phyloP scores from a whole-genome alignment of 2,888 invertebrate species.

The Agriopis leucophaearia region DNA sequence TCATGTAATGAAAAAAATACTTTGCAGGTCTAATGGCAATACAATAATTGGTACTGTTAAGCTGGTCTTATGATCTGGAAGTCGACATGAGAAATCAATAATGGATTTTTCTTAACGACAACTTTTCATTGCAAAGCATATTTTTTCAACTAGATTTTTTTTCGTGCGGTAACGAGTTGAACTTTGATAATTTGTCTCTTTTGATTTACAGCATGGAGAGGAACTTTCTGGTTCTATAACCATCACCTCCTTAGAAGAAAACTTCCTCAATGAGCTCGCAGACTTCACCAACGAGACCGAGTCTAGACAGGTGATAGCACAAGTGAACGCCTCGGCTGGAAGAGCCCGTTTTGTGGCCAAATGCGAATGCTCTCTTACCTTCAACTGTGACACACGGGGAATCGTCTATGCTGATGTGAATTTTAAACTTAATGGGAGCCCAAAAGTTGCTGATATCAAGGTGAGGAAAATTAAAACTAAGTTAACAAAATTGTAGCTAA shows the following conservation, averaged over 20 bases:
- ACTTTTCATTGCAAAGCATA: too few species aligned
- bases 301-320: constrained; percentile 56
- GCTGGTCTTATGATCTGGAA: too few species aligned
- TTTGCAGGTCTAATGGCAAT: too few species aligned
- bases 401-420: constrained; percentile 60
- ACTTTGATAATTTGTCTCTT: not conserved
- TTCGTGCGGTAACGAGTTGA: not conserved
- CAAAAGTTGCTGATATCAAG: constrained; percentile 51
- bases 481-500: too few species aligned
- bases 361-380: constrained; percentile 61
- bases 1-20: too few species aligned
- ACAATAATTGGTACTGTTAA: too few species aligned
- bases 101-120: too few species aligned
- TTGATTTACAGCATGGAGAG: constrained; percentile 60
- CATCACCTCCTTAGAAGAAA: constrained; percentile 67
- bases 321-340: constrained; percentile 55
- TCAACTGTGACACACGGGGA: constrained; percentile 58
- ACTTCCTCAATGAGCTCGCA: constrained; percentile 66
- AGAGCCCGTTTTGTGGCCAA: constrained; percentile 62
- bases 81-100: too few species aligned
- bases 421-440: constrained; percentile 58
- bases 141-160: too few species aligned
- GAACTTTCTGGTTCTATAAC: constrained; percentile 59
- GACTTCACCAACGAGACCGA: constrained; percentile 69
- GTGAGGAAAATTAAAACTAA: constrained; percentile 49